These are phyloP conservation scores for Amphipoea oculea DNA, from an alignment of 2,888 invertebrate genomes.

Conservation along the genomic window DNA sequence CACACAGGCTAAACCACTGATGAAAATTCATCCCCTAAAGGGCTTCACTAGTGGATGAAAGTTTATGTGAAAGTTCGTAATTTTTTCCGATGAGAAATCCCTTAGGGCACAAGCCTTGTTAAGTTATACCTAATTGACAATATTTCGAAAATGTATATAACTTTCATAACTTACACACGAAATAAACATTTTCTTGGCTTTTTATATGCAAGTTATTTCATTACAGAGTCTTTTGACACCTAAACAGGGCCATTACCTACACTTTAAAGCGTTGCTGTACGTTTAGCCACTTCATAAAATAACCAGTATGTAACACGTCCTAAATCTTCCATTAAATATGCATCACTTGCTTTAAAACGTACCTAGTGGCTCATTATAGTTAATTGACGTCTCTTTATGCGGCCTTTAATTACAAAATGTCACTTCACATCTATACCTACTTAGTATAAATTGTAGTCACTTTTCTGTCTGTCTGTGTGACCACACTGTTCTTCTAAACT, in stretches of 20 bases:
- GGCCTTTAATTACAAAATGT: not conserved
- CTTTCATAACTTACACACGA: not conserved
- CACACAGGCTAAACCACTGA: no score
- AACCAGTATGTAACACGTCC: conserved; percentile 53
- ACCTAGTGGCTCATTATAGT: conserved; percentile 21
- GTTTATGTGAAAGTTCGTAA: not conserved
- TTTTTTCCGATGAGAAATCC: no score
- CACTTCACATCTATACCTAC: not conserved
- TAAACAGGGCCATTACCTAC: conserved; percentile 20
- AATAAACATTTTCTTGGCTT: no score
- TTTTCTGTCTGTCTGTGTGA: not conserved
- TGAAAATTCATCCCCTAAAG: not conserved
- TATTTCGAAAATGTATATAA: not conserved
- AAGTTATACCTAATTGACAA: not conserved
- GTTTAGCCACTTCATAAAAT: conserved; percentile 59
- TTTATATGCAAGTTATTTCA: not conserved
- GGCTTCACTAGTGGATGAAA: not conserved
- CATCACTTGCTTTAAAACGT: conserved; percentile 27
- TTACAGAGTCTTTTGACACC: conserved; percentile 7
- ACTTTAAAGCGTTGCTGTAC: conserved; percentile 39
- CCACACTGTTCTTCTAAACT: no score
- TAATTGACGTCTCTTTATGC: conserved; percentile 27
- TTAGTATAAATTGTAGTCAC: not conserved
- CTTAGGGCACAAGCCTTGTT: no score
- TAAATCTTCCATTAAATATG: conserved; percentile 54